phyloP scores from a whole-genome alignment of 1,140 invertebrate species.

The Metopolophium dirhodum region DNA sequence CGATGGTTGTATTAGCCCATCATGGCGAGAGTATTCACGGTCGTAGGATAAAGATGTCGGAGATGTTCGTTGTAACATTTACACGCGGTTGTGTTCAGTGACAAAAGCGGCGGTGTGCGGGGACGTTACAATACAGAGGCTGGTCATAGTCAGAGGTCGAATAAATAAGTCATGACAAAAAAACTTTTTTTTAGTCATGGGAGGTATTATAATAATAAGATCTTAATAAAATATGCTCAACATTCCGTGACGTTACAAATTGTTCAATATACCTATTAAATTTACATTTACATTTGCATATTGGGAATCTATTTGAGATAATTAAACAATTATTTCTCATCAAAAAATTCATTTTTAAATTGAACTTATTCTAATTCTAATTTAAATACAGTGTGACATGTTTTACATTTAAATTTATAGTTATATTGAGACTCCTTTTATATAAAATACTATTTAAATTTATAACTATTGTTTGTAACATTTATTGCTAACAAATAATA shows the following conservation, averaged over 20 bases:
- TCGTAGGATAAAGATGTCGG: too few species aligned
- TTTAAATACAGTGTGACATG: neutral
- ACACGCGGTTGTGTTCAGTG: too few species aligned
- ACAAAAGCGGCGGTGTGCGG: too few species aligned
- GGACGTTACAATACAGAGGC: too few species aligned
- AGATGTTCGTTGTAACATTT: too few species aligned
- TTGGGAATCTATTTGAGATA: neutral
- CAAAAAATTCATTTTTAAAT: neutral
- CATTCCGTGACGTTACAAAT: neutral
- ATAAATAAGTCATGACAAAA: too few species aligned
- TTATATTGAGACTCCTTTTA: neutral
- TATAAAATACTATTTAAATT: neutral
- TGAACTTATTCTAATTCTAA: neutral
- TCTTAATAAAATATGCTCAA: too few species aligned
- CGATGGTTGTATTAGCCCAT: too few species aligned
- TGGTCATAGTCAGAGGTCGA: too few species aligned
- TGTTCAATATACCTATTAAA: neutral
- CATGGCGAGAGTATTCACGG: too few species aligned
- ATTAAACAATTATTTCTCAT: neutral
- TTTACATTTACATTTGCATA: neutral
- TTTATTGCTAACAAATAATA: neutral
- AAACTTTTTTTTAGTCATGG: too few species aligned
- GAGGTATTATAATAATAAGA: too few species aligned
- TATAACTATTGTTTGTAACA: slow-evolving; percentile 4
- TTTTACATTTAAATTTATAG: neutral